Conservation (phyloP, 2,113 vertebrate genomes). For the Perognathus longimembris region DNA sequence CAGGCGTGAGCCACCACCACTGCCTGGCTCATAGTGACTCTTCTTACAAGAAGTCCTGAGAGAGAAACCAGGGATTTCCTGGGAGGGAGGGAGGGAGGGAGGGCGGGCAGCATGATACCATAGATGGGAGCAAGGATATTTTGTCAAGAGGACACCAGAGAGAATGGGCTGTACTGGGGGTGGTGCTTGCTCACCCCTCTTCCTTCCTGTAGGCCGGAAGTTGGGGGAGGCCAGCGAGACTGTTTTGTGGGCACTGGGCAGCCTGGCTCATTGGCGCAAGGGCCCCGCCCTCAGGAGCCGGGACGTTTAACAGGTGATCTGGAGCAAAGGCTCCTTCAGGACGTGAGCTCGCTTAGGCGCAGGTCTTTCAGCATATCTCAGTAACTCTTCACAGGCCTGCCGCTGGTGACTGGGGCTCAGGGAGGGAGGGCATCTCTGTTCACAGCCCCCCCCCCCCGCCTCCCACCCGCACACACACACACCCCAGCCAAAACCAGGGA, state of each 20-base stretch:
- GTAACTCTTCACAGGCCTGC: background rate
- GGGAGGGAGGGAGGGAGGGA: background rate
- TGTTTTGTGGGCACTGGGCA: background rate
- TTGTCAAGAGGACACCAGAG: background rate
- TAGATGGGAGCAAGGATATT: background rate
- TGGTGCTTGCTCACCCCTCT: background rate
- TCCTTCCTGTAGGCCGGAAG: no score
- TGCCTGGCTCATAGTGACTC: no score
- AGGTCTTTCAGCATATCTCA: constrained; percentile 58
- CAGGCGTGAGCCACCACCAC: no score
- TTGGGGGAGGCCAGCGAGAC: accelerated
- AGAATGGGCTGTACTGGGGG: no score
- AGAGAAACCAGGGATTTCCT: background rate
- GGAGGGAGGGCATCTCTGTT: background rate
- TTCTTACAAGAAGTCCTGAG: background rate
- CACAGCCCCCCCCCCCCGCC: no score
- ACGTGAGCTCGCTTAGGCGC: constrained; percentile 40
- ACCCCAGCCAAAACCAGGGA: background rate
- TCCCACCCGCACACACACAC: no score
- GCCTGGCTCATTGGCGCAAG: constrained; percentile 2
- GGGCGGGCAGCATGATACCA: background rate
- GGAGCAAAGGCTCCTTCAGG: constrained; percentile 63
- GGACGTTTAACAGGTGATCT: constrained; percentile 63
- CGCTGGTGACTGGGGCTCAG: background rate
- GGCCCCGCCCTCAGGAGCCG: constrained; percentile 36